A percentile compares a stretch with the other conserved stretches of the same genome.
Evolutionary conservation across 2,888 invertebrate genomes (phyloP).

Genomic region (Agrotis exclamationis): DNA sequence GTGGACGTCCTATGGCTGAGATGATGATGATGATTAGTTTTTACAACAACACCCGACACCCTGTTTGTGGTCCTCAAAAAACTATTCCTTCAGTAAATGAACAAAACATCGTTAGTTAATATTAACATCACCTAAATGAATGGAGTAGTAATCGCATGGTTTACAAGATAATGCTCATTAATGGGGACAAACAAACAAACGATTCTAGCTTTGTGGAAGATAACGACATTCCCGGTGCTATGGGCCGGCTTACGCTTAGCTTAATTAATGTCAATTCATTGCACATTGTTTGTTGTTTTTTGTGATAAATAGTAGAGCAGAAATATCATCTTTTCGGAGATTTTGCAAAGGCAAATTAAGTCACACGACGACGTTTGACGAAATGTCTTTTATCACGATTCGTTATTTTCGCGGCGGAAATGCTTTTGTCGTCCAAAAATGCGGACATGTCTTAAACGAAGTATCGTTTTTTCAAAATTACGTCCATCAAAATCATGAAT

Average conservation of each 20-base stretch:
- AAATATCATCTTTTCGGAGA: background rate
- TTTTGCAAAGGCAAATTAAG: background rate
- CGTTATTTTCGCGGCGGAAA: too few relatives aligned
- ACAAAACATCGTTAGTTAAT: conserved; percentile 38
- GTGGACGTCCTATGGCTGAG: too few relatives aligned
- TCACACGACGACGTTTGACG: too few relatives aligned
- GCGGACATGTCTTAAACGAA: too few relatives aligned
- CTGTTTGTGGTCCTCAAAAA: too few relatives aligned
- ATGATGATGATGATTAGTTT: too few relatives aligned
- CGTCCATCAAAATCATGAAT: too few relatives aligned
- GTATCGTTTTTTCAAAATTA: too few relatives aligned
- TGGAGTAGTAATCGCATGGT: conserved; percentile 55
- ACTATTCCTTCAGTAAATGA: conserved; percentile 4
- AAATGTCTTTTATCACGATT: too few relatives aligned
- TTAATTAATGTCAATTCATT: conserved; percentile 50
- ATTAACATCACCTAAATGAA: conserved; percentile 55
- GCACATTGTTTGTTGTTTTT: conserved; percentile 27
- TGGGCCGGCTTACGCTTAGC: conserved; percentile 40
- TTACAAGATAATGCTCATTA: conserved; percentile 62
- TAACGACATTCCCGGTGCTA: conserved; percentile 67
- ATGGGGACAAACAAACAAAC: conserved; percentile 73
- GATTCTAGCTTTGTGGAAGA: conserved; percentile 60
- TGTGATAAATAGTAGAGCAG: too few relatives aligned
- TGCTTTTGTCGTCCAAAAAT: too few relatives aligned
- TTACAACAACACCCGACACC: too few relatives aligned